Percentiles rank a stretch among this genome's conserved stretches.
These are phyloP conservation scores for Rhinopomastus cyanomelas DNA, from an alignment of 2,113 vertebrate genomes.

Conservation along the genomic window DNA sequence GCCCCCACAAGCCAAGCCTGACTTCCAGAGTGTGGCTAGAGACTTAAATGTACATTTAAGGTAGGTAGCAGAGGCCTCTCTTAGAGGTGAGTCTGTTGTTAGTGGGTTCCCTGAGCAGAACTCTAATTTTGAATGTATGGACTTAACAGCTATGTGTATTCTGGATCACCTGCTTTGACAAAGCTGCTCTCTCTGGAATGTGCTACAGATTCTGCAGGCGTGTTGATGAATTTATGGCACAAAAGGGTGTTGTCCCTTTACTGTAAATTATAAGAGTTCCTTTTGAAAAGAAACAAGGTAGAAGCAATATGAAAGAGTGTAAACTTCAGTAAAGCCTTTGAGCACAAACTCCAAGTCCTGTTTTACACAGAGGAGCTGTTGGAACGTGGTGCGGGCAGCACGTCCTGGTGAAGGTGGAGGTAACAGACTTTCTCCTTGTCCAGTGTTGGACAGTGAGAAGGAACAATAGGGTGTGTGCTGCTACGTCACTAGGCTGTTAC, in stretches of 20 bases:
- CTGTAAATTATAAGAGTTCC: neutral
- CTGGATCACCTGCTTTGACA: neutral
- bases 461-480: neutral
- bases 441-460: accelerated
- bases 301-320: neutral
- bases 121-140: neutral
- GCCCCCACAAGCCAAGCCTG: neutral
- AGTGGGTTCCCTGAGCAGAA: neutral
- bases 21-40: too few species aligned
- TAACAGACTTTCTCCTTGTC: neutral
- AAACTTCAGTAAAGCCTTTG: too few species aligned
- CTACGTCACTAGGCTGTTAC: neutral
- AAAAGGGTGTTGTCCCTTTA: neutral
- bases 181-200: neutral
- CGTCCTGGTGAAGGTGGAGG: neutral
- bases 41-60: too few species aligned
- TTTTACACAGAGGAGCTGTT: neutral
- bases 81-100: neutral
- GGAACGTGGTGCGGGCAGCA: accelerated
- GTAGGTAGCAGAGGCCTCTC: neutral
- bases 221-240: neutral
- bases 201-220: neutral
- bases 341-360: too few species aligned
- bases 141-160: neutral
- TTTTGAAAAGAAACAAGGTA: neutral